Evolutionary conservation across 2,113 vertebrate species (phyloP).

Genomic region (Agapornis roseicollis): DNA sequence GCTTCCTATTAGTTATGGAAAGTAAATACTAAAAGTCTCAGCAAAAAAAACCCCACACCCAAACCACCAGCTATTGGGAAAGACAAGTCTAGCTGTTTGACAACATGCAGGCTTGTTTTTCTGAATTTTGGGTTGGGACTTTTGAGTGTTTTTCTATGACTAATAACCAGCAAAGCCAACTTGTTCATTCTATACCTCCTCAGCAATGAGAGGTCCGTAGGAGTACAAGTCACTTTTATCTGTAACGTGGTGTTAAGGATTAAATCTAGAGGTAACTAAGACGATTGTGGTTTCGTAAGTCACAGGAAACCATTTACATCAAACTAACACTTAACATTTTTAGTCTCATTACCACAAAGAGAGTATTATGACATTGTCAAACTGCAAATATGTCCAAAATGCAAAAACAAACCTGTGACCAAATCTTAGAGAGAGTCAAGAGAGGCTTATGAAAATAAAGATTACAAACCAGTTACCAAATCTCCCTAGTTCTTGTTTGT

Average conservation of each 20-base stretch:
- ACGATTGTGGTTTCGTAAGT: accelerated
- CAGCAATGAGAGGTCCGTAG: neutral
- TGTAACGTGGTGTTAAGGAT: neutral
- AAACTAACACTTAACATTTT: neutral
- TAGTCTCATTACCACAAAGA: neutral
- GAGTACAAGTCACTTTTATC: neutral
- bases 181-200: neutral
- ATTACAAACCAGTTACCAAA: conserved; percentile 42
- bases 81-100: neutral
- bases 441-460: conserved; percentile 29
- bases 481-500: neutral
- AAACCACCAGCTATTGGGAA: neutral
- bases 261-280: neutral
- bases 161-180: neutral
- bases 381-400: neutral
- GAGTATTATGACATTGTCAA: neutral
- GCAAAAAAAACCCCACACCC: neutral
- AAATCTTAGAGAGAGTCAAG: conserved; percentile 13
- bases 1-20: neutral
- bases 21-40: neutral
- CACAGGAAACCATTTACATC: neutral
- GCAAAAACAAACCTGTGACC: neutral
- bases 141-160: neutral
- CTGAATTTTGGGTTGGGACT: neutral
- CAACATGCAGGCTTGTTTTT: neutral